phyloP scores from a whole-genome alignment of 2,797 vertebrate genomes.

The Sylvilagus floridanus region DNA sequence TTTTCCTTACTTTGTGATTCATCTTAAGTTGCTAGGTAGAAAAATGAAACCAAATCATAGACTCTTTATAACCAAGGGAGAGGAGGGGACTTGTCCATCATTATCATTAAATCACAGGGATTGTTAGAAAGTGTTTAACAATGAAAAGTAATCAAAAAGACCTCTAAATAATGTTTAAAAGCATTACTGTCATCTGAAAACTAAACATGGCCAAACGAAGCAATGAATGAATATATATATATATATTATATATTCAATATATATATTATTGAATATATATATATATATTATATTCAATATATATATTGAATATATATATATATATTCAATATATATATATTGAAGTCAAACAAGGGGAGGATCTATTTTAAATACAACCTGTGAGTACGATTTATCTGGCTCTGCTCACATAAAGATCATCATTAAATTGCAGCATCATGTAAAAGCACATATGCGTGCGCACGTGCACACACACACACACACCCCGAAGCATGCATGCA shows the following conservation, averaged over 20 bases:
- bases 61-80: conserved; percentile 50
- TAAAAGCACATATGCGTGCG: background rate
- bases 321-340: background rate
- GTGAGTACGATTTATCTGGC: background rate
- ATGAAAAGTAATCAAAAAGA: conserved; percentile 32
- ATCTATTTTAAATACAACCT: background rate
- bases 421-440: background rate
- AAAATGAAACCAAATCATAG: conserved; percentile 18
- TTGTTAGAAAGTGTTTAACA: background rate
- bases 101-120: conserved; percentile 7
- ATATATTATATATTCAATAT: background rate
- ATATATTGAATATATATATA: no score
- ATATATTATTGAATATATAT: no score
- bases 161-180: conserved; percentile 45
- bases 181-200: conserved; percentile 56
- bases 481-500: background rate
- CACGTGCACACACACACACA: background rate
- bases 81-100: background rate
- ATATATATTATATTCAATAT: no score
- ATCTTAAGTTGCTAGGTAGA: background rate
- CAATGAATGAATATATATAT: conserved; percentile 52
- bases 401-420: conserved; percentile 41
- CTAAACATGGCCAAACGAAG: conserved; percentile 57
- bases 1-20: conserved; percentile 52
- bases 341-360: conserved; percentile 63